These are phyloP conservation scores for Thalassarche chlororhynchos DNA, from an alignment of 2,113 vertebrate species.

Conservation along the genomic window DNA sequence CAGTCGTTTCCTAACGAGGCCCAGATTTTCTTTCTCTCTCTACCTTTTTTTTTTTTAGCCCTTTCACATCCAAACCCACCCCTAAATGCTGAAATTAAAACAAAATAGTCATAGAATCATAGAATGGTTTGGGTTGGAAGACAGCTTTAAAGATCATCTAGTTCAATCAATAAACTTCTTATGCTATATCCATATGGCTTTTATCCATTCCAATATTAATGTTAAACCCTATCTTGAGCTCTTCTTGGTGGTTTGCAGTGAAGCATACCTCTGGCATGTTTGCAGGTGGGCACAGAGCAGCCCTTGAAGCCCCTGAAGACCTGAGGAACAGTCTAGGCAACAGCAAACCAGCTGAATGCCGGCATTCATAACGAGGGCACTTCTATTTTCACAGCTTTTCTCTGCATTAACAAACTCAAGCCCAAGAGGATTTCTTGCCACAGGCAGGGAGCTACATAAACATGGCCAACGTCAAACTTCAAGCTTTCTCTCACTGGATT, in stretches of 20 bases:
- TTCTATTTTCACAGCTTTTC: neutral
- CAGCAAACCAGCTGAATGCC: neutral
- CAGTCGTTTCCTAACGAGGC: neutral
- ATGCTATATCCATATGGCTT: neutral
- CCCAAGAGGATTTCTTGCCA: neutral
- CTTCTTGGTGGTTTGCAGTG: neutral
- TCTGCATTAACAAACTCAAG: neutral
- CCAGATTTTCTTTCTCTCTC: neutral
- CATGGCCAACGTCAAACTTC: fast-evolving
- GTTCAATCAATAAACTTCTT: neutral
- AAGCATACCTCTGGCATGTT: neutral
- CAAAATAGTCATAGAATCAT: neutral
- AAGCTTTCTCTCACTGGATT: neutral
- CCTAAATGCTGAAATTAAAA: neutral
- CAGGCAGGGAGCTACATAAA: neutral
- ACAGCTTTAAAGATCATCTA: neutral
- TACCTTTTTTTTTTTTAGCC: neutral
- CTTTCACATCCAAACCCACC: neutral
- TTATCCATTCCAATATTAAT: neutral
- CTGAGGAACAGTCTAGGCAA: neutral
- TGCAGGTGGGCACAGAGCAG: neutral
- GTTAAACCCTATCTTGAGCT: neutral
- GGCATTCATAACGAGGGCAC: neutral
- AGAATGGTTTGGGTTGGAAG: neutral
- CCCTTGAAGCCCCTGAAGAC: neutral